A percentile compares a stretch with the other conserved stretches of the same genome.
Conservation (phyloP, 2,888 invertebrate genomes). For the Noctuana brunneofusca region DNA sequence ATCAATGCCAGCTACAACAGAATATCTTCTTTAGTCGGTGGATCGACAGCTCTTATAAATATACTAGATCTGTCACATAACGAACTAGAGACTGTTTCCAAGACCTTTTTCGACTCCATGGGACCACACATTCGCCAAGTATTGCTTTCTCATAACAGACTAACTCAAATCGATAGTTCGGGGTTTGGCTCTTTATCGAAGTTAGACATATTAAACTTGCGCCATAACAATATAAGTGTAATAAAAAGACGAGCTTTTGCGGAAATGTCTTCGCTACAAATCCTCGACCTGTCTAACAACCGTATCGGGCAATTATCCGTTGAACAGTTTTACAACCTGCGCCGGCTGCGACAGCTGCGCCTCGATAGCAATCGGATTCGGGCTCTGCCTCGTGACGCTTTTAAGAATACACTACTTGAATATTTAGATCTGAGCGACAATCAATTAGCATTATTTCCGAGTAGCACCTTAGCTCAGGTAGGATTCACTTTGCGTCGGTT, state of each 20-base stretch:
- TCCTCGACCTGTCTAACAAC: conserved; percentile 58
- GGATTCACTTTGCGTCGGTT: conserved; percentile 89
- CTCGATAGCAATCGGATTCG: conserved; percentile 86
- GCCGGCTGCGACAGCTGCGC: conserved; percentile 85
- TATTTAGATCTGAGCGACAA: conserved; percentile 89
- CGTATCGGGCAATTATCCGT: conserved; percentile 50
- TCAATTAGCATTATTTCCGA: conserved; percentile 87
- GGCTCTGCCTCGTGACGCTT: conserved; percentile 87
- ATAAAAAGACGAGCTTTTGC: conserved; percentile 88
- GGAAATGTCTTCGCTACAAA: conserved; percentile 52
- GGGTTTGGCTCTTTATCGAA: conserved; percentile 49
- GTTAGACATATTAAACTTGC: conserved; percentile 79
- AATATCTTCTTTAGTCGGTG: conserved; percentile 61
- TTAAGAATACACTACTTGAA: conserved; percentile 88
- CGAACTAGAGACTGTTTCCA: conserved; percentile 80
- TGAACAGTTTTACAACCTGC: conserved; percentile 78
- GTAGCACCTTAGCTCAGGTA: conserved; percentile 87
- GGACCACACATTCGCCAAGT: conserved; percentile 53
- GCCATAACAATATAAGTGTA: conserved; percentile 85
- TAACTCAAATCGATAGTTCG: conserved; percentile 69
- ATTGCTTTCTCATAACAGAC: conserved; percentile 84
- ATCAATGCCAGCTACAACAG: conserved; percentile 88
- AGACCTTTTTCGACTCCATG: conserved; percentile 78
- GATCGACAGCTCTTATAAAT: conserved; percentile 74
- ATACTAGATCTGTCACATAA: conserved; percentile 87